These are phyloP conservation scores for Drosophila prostipennis DNA, from an alignment of 2,888 invertebrate genomes.

Conservation along the genomic window DNA sequence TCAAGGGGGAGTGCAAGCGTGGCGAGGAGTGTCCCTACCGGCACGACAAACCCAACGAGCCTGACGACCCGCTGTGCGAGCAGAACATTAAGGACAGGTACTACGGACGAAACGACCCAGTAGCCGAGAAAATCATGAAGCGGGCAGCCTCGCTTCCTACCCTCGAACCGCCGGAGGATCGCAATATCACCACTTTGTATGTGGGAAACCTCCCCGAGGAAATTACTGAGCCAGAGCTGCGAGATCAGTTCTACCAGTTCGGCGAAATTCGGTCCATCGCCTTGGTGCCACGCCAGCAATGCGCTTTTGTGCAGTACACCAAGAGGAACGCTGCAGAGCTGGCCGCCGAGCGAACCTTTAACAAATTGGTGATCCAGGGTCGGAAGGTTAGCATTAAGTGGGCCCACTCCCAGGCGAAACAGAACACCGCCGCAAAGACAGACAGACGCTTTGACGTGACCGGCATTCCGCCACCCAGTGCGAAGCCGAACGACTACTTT, in stretches of 20 bases:
- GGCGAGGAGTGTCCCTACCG: slow-evolving; percentile 97
- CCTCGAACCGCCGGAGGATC: slow-evolving; percentile 97
- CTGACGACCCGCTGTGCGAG: slow-evolving; percentile 96
- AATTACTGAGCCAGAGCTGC: slow-evolving; percentile 94
- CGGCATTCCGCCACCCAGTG: slow-evolving; percentile 89
- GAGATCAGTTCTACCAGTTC: slow-evolving; percentile 99
- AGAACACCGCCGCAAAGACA: slow-evolving; percentile 85
- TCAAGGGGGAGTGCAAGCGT: slow-evolving; percentile 96
- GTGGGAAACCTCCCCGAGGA: slow-evolving; percentile 96
- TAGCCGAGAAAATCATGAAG: slow-evolving; percentile 95
- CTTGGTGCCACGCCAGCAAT: slow-evolving; percentile 95
- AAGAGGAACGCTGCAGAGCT: slow-evolving; percentile 94
- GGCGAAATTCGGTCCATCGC: slow-evolving; percentile 98
- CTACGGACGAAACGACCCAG: slow-evolving; percentile 96
- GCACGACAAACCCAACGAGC: slow-evolving; percentile 96
- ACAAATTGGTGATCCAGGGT: slow-evolving; percentile 93
- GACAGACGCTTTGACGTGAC: slow-evolving; percentile 88
- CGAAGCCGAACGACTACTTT: slow-evolving; percentile 87
- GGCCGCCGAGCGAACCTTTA: slow-evolving; percentile 98
- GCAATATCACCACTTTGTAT: slow-evolving; percentile 97
- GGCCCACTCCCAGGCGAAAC: slow-evolving; percentile 96
- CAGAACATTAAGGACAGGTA: slow-evolving; percentile 96
- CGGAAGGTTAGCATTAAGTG: slow-evolving; percentile 98
- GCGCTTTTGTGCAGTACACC: slow-evolving; percentile 98
- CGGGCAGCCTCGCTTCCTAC: slow-evolving; percentile 96